phyloP scores from a whole-genome alignment of 2,888 invertebrate genomes.

The Argyresthia goedartella region DNA sequence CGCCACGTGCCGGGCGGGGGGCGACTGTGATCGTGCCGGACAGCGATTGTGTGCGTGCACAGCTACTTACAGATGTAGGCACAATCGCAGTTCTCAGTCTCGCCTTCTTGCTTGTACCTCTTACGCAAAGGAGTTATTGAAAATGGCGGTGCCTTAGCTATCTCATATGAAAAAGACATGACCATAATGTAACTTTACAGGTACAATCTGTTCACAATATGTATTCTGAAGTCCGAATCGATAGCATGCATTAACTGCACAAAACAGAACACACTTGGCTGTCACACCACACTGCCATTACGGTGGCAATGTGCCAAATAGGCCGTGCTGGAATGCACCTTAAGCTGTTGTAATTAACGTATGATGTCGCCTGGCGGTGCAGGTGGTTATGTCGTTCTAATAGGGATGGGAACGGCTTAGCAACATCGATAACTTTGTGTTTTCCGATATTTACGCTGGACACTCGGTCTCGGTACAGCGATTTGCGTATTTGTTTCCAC shows the following conservation, averaged over 20 bases:
- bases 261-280: slow-evolving; percentile 37
- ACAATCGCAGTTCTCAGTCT: no score
- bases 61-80: no score
- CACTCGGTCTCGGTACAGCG: slow-evolving; percentile 38
- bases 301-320: background rate
- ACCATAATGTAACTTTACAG: no score
- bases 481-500: slow-evolving; percentile 38
- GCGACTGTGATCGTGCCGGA: no score
- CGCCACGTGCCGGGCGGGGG: no score
- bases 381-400: slow-evolving; percentile 25
- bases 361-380: slow-evolving; percentile 14
- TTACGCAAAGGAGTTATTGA: no score
- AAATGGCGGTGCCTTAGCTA: no score
- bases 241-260: slow-evolving; percentile 44
- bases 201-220: no score
- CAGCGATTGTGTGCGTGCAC: no score
- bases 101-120: no score
- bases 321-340: slow-evolving; percentile 15
- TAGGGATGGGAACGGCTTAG: slow-evolving; percentile 52
- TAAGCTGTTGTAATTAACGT: slow-evolving; percentile 18
- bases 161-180: no score
- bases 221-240: slow-evolving; percentile 11
- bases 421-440: slow-evolving; percentile 63
- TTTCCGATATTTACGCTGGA: slow-evolving; percentile 56
- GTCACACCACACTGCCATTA: background rate